Base-by-base conservation (phyloP, 2,113 vertebrate genomes). In the Naja naja region DNA sequence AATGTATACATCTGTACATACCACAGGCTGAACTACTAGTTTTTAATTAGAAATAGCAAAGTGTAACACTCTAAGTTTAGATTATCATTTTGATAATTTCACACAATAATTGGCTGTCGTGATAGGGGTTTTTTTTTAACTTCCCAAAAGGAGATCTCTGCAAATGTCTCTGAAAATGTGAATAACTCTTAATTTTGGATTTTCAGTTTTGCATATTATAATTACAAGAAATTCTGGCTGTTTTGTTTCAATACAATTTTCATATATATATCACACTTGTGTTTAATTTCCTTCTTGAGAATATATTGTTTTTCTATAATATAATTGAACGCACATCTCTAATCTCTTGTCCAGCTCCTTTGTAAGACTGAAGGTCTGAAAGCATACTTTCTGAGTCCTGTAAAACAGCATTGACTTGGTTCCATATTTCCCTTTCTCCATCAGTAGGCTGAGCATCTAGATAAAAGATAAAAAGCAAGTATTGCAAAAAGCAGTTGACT, bases 391-490 rank as follows among this genome's bases (percentile, higher is more conserved):
- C 99, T 0, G 99, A 99, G 94, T 99, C 99, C 97, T 99, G 99
- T 25, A 99, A 98, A 89, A 99, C 99, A 0, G 99, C 97, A 92
- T 98, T 99, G 97, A 99, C 99, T 97, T 99, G 99, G 98, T 99
- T 99, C 99, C 99, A 99, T 89, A 99, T 98, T 5, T 99, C 98
- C 22, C 98, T 97, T 96, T 99, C 99, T 93, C 98, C 98, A 60
- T 99, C 99, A 10, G 99, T 99, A n/a, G 99, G 98, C 97, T 99
- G 99, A 89, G 99, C 99, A 98, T 99, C 99, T 99, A 93, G 52
- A 55, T 69, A 53, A 39, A 96, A 94, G 30, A 94, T 56, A 94
- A 91, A 95, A 95, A 96, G 45, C 92, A 95, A 95, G 95, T 8
- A 56, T 60, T 92, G 55, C 47, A 87, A n/a, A 94, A 23, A 3